These are phyloP conservation scores for Phoenicopterus ruber DNA, from an alignment of 2,113 vertebrate genomes.

Conservation along the genomic window DNA sequence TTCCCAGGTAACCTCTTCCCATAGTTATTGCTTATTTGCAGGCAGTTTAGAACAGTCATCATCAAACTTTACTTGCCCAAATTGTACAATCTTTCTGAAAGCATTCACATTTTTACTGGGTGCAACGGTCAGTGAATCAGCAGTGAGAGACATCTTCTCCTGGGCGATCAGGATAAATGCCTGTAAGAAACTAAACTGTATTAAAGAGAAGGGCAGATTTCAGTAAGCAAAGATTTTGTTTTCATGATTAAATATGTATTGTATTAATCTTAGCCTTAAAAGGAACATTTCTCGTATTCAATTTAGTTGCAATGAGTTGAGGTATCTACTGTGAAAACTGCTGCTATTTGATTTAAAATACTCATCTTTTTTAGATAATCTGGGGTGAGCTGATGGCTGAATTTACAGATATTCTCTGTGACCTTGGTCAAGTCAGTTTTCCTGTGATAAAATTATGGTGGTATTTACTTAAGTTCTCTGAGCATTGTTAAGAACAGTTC, in stretches of 20 bases:
- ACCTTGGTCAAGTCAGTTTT: not conserved
- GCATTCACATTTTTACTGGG: not conserved
- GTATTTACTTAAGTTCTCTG: not conserved
- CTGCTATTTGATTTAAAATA: not conserved
- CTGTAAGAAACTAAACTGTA: not conserved
- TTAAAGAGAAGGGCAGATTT: not conserved
- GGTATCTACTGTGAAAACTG: not conserved
- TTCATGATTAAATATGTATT: not conserved
- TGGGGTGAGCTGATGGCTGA: not conserved
- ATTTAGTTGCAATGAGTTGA: not conserved
- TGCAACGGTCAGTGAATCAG: not conserved
- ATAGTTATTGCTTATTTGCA: not conserved
- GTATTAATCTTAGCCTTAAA: not conserved
- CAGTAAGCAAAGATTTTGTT: not conserved
- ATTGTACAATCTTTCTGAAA: not conserved
- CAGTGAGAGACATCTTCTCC: not conserved
- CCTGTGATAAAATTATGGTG: not conserved
- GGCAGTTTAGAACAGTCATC: not conserved
- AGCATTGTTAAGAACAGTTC: not conserved
- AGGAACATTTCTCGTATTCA: not conserved
- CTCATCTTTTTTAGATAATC: not conserved
- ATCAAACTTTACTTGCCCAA: not conserved
- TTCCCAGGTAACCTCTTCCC: not conserved
- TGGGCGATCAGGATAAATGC: not conserved
- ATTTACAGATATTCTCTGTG: not conserved